Percentiles rank a stretch among this genome's conserved stretches.
These are phyloP conservation scores for Temnothorax unifasciatus DNA, from an alignment of 2,888 invertebrate species.

Conservation along the genomic window DNA sequence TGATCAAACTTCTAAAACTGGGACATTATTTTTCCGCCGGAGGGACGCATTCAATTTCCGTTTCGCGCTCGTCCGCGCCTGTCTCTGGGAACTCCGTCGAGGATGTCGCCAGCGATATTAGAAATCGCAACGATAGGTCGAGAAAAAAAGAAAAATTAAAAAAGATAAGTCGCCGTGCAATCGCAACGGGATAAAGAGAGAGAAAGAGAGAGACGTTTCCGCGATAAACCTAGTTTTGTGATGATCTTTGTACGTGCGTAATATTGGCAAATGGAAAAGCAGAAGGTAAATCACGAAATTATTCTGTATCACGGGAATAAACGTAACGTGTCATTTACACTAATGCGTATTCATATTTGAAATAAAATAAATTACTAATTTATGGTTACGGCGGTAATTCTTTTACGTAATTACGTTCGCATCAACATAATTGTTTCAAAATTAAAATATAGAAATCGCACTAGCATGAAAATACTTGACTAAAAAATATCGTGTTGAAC, in stretches of 20 bases:
- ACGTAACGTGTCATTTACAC: constrained; percentile 3
- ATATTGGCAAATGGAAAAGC: background rate
- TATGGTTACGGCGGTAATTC: constrained; percentile 7
- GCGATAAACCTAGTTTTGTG: background rate
- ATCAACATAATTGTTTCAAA: constrained; percentile 36
- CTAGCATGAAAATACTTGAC: constrained; percentile 1
- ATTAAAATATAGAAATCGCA: constrained; percentile 7
- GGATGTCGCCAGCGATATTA: constrained; percentile 53
- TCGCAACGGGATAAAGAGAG: constrained; percentile 5
- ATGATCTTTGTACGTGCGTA: background rate
- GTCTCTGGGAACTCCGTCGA: constrained; percentile 54
- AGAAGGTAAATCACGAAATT: constrained; percentile 3
- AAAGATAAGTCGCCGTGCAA: constrained; percentile 31
- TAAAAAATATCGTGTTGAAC: background rate
- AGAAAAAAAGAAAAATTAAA: background rate
- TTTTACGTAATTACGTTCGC: constrained; percentile 1
- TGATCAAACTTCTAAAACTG: constrained; percentile 80
- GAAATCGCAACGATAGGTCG: constrained; percentile 55
- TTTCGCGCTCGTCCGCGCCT: constrained; percentile 62
- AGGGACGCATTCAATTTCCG: constrained; percentile 84
- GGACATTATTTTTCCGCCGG: constrained; percentile 81
- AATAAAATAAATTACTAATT: constrained; percentile 10
- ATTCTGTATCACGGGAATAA: constrained; percentile 9
- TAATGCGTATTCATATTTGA: constrained; percentile 29
- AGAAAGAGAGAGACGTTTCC: background rate